phyloP scores from a whole-genome alignment of 2,113 vertebrate genomes.

The Scytalopus superciliaris region DNA sequence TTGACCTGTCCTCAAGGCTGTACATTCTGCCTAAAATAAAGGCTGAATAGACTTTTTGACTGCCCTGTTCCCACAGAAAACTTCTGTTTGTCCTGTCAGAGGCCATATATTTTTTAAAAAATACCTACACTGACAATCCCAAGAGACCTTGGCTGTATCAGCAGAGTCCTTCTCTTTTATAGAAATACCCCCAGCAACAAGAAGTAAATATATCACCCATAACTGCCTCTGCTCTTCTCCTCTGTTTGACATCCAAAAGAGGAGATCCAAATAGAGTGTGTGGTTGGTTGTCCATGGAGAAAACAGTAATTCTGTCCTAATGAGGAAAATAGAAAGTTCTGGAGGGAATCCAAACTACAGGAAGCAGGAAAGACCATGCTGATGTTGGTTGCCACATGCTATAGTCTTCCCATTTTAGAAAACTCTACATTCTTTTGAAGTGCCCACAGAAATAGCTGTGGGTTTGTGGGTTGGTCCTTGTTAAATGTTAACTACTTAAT shows the following conservation, averaged over 20 bases:
- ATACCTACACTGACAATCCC: neutral
- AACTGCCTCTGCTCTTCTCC: neutral
- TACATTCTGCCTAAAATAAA: neutral
- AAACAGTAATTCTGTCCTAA: neutral
- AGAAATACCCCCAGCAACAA: neutral
- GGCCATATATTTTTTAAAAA: neutral
- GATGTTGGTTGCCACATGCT: neutral
- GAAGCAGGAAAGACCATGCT: neutral
- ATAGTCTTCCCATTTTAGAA: slow-evolving; percentile 14
- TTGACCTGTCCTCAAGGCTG: slow-evolving; percentile 25
- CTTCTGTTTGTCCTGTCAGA: neutral
- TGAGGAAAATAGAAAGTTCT: neutral
- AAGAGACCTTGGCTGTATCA: slow-evolving; percentile 10
- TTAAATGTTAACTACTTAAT: neutral
- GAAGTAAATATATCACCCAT: neutral
- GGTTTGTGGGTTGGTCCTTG: neutral
- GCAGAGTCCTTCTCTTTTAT: neutral
- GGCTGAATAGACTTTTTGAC: neutral
- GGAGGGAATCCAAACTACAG: neutral
- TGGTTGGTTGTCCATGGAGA: neutral
- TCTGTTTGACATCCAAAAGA: neutral
- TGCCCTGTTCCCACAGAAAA: neutral
- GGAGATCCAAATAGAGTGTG: neutral
- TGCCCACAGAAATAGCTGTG: neutral
- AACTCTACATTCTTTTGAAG: neutral